These are phyloP conservation scores for Cydia splendana DNA, from an alignment of 1,140 invertebrate genomes.

Conservation along the genomic window DNA sequence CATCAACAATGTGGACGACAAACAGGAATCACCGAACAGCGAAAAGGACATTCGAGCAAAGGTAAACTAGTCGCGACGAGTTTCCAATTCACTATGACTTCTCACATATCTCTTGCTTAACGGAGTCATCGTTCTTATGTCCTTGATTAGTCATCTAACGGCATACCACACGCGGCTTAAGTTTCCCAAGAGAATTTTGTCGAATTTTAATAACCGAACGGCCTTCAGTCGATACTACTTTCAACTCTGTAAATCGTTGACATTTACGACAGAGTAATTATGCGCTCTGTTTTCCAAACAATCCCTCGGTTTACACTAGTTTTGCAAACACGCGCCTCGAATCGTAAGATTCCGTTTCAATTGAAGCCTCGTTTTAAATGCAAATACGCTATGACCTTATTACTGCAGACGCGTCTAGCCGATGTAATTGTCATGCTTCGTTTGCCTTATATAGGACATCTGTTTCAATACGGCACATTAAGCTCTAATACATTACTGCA, in stretches of 20 bases:
- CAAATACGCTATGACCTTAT: slow-evolving; percentile 41
- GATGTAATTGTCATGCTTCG: slow-evolving; percentile 20
- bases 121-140: slow-evolving; percentile 25
- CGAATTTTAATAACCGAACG: slow-evolving; percentile 28
- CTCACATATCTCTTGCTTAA: slow-evolving; percentile 21
- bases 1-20: slow-evolving; percentile 86
- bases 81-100: slow-evolving; percentile 65
- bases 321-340: slow-evolving; percentile 14
- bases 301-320: slow-evolving; percentile 31
- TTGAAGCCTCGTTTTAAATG: slow-evolving; percentile 47
- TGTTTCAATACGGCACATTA: slow-evolving; percentile 11
- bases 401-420: slow-evolving; percentile 38
- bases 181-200: slow-evolving; percentile 16
- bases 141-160: slow-evolving; percentile 31
- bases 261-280: slow-evolving; percentile 34
- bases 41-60: slow-evolving; percentile 84
- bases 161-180: background rate
- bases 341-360: slow-evolving; percentile 22
- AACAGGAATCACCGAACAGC: slow-evolving; percentile 82
- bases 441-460: slow-evolving; percentile 26
- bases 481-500: slow-evolving; percentile 40
- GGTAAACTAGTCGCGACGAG: slow-evolving; percentile 66
- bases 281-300: slow-evolving; percentile 36
- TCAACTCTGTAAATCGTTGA: slow-evolving; percentile 21
- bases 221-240: slow-evolving; percentile 33